Evolutionary conservation across 2,113 vertebrate species (phyloP), one percentile per base, ranked within the genome.

Genomic region (Indicator indicator): DNA sequence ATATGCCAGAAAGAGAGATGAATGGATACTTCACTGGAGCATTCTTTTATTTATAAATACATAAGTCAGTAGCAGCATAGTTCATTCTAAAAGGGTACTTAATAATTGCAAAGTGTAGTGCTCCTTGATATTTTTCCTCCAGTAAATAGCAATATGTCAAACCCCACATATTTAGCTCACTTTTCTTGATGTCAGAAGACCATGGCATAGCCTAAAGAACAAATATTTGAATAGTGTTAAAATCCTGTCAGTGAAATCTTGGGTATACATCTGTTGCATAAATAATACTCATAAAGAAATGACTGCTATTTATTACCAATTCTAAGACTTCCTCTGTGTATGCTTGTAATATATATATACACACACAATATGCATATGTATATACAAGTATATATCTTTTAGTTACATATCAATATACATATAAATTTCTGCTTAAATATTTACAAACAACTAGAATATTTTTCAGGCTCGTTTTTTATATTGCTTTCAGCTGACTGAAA

Each of bases 401-500:
- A 92, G 38, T 82, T 89, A 72, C 84, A 58, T 89, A 77, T 84
- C 76, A 89, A 81, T 94, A 82, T 56, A 62, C 52, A 93, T 86
- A 93, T 60, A 91, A 70, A 92, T 84, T 86, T 72, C 48, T 90
- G 24, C 28, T 65, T 92, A 82, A 83, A 89, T 90, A 95, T 93
- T 89, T 88, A 93, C 78, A 94, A 74, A 88, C 42, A 67, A 65
- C 83, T 33, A 80, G 67, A 83, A 11, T 83, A 32, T 54, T 83
- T 94, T 90, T 90, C 40, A 88, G 83, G 33, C 55, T 94, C 33
- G 50, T n/a, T 75, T 80, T 89, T 86, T 78, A 30, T 93, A 96
- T 95, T 97, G 95, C 90, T 95, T 96, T 93, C 72, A 77, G 65
- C n/a, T 94, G 54, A 92, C 84, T 93, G 78, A 75, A 96, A 92